A percentile compares a stretch with the other conserved stretches of the same genome.
phyloP scores from a whole-genome alignment of 2,888 invertebrate species.

The Acronicta alni region DNA sequence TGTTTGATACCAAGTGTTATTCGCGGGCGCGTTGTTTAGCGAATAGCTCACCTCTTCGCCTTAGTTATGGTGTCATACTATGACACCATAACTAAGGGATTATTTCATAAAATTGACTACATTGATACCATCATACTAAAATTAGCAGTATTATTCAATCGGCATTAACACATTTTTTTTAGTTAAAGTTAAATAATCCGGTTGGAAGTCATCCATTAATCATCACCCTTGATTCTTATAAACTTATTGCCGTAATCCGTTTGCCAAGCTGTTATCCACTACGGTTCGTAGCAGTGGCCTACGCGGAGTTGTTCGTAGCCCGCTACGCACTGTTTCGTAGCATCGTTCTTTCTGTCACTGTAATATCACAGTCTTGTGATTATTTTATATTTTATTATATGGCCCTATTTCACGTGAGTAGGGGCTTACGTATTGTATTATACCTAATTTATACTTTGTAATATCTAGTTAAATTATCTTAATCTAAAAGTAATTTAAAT shows the following conservation, averaged over 20 bases:
- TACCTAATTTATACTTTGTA: too few species aligned
- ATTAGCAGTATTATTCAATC: background rate
- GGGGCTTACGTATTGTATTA: too few species aligned
- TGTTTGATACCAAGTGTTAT: too few species aligned
- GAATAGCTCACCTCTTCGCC: constrained; percentile 17
- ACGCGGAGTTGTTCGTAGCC: background rate
- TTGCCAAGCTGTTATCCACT: constrained; percentile 2
- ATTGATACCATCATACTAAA: constrained; percentile 23
- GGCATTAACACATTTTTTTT: background rate
- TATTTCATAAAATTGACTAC: constrained; percentile 26
- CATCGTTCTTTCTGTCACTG: background rate
- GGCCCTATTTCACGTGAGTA: too few species aligned
- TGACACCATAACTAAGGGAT: constrained; percentile 24
- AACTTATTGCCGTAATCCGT: too few species aligned
- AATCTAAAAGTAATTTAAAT: too few species aligned
- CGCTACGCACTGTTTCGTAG: background rate
- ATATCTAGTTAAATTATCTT: too few species aligned
- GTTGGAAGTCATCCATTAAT: too few species aligned
- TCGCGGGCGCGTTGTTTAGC: constrained; percentile 9
- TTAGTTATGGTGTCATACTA: constrained; percentile 25
- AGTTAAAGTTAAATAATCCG: too few species aligned
- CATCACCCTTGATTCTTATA: too few species aligned
- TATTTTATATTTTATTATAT: too few species aligned
- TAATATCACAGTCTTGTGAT: too few species aligned
- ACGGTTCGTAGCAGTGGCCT: constrained; percentile 19